A percentile compares a stretch with the other conserved stretches of the same genome.
These are phyloP conservation scores for Carassius gibelio DNA, from an alignment of 2,113 vertebrate species.

Conservation along the genomic window DNA sequence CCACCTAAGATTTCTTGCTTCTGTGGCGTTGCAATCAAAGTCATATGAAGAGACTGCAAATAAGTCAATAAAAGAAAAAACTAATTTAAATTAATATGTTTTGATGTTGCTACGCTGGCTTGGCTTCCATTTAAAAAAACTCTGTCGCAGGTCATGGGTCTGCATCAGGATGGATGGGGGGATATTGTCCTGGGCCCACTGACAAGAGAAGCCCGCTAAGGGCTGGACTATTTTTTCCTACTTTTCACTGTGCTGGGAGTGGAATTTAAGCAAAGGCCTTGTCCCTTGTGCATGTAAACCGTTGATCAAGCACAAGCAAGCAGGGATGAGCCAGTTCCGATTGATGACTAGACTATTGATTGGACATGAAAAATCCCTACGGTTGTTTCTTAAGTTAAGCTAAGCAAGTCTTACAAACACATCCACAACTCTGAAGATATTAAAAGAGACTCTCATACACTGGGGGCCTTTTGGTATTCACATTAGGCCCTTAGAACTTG, in stretches of 20 bases:
- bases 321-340: conserved; percentile 23
- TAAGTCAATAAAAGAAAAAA: neutral
- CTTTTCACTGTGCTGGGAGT: neutral
- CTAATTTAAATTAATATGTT: neutral
- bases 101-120: neutral
- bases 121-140: neutral
- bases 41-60: neutral
- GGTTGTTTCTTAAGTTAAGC: conserved; percentile 12
- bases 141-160: neutral
- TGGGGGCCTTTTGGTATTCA: conserved; percentile 1
- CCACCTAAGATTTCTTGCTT: neutral
- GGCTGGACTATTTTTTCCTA: neutral
- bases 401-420: conserved; percentile 15
- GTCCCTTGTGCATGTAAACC: conserved; percentile 40
- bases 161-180: neutral
- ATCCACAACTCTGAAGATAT: conserved; percentile 1
- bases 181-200: neutral
- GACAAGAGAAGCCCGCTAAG: neutral
- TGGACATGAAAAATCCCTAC: conserved; percentile 22
- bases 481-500: conserved; percentile 12
- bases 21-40: conserved; percentile 23
- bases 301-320: conserved; percentile 36
- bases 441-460: neutral
- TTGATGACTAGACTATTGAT: conserved; percentile 44
- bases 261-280: conserved; percentile 6